Evolutionary conservation across 2,113 vertebrate genomes (phyloP), one percentile per base, ranked within the genome.

Genomic region (Trichomycterus rosablanca): DNA sequence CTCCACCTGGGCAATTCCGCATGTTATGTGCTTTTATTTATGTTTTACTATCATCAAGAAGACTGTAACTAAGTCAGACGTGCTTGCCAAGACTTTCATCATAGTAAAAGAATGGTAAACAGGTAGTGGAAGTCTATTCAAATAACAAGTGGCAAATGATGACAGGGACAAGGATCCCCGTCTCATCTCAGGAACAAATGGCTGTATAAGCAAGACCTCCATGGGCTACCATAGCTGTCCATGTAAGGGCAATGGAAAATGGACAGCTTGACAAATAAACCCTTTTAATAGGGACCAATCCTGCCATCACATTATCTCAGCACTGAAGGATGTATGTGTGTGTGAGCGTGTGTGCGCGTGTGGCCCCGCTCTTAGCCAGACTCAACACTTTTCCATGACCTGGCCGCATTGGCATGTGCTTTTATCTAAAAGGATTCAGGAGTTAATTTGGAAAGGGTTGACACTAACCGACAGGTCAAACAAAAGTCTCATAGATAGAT

Each of bases 321-420:
- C 79, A 74, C 77, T 71, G 56, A 83, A 76, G 72, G 78, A 82
- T 84, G 80, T 74, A 59, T 76, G 32, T 6, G 24, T 49, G 50
- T 60, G 50, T 22, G 59, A 28, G 43, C 46, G 50, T 43, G 65
- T 81, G 78, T 70, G 34, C 37, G n/a, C 20, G 28, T 58, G 59
- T 40, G 57, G 50, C 37, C 19, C 26, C 28, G 68, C 77, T 81
- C 81, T 80, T 81, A 73, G 75, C 78, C 76, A 79, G 78, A 79
- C 83, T 80, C 69, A 59, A 78, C 79, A 81, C 81, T 81, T 86
- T 59, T 85, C 84, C 83, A 86, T 86, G 84, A 85, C 74, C 78
- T 79, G 68, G 59, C 80, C 72, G 70, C 74, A 76, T 55, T 84
- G 84, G 84, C 84, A 86, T 85, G 80, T 79, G 79, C 80, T 83